phyloP scores from a whole-genome alignment of 2,113 vertebrate genomes.

The Gnathochromis pfefferi region DNA sequence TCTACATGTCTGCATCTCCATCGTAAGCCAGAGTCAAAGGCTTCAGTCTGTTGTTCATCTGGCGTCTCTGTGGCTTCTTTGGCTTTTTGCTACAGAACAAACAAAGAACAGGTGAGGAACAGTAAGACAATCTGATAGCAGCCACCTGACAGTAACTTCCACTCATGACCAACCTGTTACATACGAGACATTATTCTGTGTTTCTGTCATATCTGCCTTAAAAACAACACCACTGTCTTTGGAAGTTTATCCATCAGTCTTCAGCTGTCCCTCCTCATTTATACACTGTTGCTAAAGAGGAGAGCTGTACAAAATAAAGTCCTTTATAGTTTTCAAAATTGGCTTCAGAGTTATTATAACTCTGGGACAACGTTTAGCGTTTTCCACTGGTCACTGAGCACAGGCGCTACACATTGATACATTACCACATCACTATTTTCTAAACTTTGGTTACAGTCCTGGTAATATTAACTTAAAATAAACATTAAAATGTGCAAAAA shows the following conservation, averaged over 20 bases:
- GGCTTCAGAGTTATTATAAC: neutral
- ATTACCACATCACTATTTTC: neutral
- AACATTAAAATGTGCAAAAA: neutral
- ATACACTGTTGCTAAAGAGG: neutral
- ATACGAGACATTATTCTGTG: neutral
- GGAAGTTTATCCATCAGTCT: neutral
- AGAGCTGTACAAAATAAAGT: neutral
- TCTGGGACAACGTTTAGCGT: neutral
- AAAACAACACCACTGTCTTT: neutral
- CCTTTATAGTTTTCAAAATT: neutral
- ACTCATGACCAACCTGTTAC: neutral
- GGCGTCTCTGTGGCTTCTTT: constrained; percentile 95
- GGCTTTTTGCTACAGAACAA: constrained; percentile 86
- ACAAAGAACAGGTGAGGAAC: neutral
- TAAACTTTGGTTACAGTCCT: neutral
- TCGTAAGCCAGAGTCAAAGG: constrained; percentile 97
- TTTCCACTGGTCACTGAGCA: neutral
- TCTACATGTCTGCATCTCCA: constrained; percentile 95
- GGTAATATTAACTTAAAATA: neutral
- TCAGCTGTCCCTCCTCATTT: neutral
- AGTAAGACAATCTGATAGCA: neutral
- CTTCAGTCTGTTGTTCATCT: constrained; percentile 96
- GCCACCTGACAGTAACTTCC: neutral
- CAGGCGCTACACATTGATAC: neutral
- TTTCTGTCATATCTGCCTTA: neutral